Base-by-base conservation (phyloP, 2,888 invertebrate genomes). In the Tyria jacobaeae region DNA sequence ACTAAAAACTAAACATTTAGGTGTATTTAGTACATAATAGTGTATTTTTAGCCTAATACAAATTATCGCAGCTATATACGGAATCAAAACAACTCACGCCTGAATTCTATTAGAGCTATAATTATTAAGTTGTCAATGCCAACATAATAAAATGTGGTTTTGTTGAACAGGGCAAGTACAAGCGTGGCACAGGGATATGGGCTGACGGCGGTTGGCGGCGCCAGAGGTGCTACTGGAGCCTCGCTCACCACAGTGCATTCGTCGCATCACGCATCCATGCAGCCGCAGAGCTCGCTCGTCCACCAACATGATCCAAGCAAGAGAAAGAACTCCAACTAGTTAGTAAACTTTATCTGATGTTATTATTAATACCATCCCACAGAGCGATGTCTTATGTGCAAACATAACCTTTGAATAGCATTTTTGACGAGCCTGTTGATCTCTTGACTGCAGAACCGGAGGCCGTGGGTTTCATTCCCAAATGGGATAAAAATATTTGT, bases 201-300 rank as follows among this genome's bases (percentile, higher is more conserved):
- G 89, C 79, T 90, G 91, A 90, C 89, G 58, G 71, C 80, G 79
- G 78, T 76, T 60, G 78, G 70, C 62, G 83, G 74, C 70, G 82
- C 69, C 53, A 63, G 62, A 67, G 49, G 66, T 57, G 66, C 66
- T 73, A 70, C 60, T 57, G 69, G 72, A 57, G 64, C 50, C 12
- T 15, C 60, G 5, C 63, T 54, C 14, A 51, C 17, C 57, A 60
- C 52, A 52, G 65, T 68, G 52, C 73, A 66, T 51, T 69, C 56
- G 60, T 71, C 57, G 58, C 71, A 64, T 68, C 75, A 62, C 66
- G 64, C 68, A 68, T 59, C 76, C 31, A 68, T 75, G 70, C 79
- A 70, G 63, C n/a, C n/a, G n/a, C 69, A 64, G 21, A 44, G 39
- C 27, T 9, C 73, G 44, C 80, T 69, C 47, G 75, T 72, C 31